These are phyloP conservation scores for Euclidia mi DNA, from an alignment of 2,888 invertebrate genomes.

Conservation along the genomic window DNA sequence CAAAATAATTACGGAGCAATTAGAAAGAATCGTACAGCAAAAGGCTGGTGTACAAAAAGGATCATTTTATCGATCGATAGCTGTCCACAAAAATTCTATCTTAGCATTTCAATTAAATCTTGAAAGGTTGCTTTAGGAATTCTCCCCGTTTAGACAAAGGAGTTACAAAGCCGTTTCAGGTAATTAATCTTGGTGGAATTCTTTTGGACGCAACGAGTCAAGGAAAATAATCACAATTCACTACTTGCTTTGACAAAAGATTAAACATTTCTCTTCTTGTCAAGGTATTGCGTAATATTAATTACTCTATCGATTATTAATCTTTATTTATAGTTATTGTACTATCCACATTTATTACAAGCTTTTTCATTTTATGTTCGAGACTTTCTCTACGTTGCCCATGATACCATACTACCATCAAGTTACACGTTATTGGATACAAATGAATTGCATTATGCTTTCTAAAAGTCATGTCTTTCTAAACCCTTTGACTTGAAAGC, in stretches of 20 bases:
- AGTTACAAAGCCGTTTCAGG: slow-evolving; percentile 78
- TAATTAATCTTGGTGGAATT: slow-evolving; percentile 83
- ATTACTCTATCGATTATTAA: slow-evolving; percentile 15
- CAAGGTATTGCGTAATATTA: slow-evolving; percentile 39
- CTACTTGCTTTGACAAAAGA: slow-evolving; percentile 64
- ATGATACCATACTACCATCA: too few relatives aligned
- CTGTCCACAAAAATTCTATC: slow-evolving; percentile 69
- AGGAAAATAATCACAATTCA: slow-evolving; percentile 72
- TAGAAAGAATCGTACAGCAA: slow-evolving; percentile 8
- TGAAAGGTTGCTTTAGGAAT: slow-evolving; percentile 74
- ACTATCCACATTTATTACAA: too few relatives aligned
- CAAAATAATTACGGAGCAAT: slow-evolving; percentile 1
- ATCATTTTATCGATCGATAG: slow-evolving; percentile 52
- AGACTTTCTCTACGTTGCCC: too few relatives aligned
- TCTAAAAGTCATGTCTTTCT: too few relatives aligned
- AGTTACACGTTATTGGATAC: too few relatives aligned
- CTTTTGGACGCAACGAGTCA: slow-evolving; percentile 72
- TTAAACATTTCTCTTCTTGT: slow-evolving; percentile 60
- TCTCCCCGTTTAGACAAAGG: slow-evolving; percentile 74
- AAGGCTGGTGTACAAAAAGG: slow-evolving; percentile 38
- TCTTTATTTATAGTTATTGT: too few relatives aligned
- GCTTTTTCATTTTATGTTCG: too few relatives aligned
- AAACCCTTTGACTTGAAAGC: too few relatives aligned
- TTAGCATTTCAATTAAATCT: slow-evolving; percentile 80
- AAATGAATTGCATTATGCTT: too few relatives aligned